Evolutionary conservation across 2,888 invertebrate genomes (phyloP).

Genomic region (Podotricha telesiphe): DNA sequence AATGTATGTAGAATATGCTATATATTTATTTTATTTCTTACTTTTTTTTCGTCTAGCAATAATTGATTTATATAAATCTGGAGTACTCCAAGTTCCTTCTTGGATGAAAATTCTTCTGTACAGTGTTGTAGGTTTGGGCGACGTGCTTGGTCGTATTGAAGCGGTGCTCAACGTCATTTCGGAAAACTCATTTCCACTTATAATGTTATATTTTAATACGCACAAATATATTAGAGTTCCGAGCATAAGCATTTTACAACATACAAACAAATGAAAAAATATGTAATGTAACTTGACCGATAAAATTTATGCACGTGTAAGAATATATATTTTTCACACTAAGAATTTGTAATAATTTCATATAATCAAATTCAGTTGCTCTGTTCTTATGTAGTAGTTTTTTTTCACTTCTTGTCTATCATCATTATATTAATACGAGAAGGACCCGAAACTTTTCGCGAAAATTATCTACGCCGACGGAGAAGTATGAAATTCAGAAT

Average conservation of each 20-base stretch:
- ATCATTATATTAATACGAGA: too few relatives aligned
- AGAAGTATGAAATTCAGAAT: too few relatives aligned
- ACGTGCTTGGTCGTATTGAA: slow-evolving; percentile 41
- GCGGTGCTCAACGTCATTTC: slow-evolving; percentile 52
- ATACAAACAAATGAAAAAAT: background rate
- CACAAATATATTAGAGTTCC: background rate
- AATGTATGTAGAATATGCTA: too few relatives aligned
- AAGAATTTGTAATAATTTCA: too few relatives aligned
- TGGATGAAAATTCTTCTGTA: slow-evolving; percentile 49
- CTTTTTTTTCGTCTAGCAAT: slow-evolving; percentile 35
- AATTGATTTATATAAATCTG: slow-evolving; percentile 47
- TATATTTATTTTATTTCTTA: background rate
- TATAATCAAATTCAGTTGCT: too few relatives aligned
- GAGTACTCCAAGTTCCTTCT: slow-evolving; percentile 34
- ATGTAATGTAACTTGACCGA: background rate
- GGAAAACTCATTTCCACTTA: slow-evolving; percentile 33
- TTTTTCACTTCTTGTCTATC: too few relatives aligned
- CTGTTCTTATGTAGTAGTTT: too few relatives aligned
- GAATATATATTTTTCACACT: slow-evolving; percentile 1
- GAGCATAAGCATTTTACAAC: slow-evolving; percentile 2
- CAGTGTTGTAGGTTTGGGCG: slow-evolving; percentile 52
- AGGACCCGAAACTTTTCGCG: too few relatives aligned
- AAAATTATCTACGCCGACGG: too few relatives aligned
- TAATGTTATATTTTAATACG: slow-evolving; percentile 13
- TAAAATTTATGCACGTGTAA: slow-evolving; percentile 14